Evolutionary conservation across 2,113 vertebrate genomes (phyloP).

Genomic region (Dasyurus viverrinus): DNA sequence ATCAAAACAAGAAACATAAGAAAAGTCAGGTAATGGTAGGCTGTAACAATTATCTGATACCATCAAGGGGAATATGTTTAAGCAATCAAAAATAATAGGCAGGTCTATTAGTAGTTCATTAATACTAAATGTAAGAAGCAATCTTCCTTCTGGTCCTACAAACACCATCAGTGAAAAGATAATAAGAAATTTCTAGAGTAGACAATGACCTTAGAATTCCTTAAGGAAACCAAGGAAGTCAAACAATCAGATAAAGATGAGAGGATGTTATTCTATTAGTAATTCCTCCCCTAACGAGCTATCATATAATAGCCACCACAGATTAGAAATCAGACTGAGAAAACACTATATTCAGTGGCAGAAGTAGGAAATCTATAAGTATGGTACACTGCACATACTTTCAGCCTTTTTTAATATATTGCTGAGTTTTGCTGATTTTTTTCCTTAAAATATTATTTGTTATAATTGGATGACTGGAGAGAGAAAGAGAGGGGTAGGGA

Average conservation of each 20-base stretch:
- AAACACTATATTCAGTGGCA: background rate
- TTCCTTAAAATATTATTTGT: background rate
- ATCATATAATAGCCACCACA: background rate
- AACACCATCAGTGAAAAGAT: conserved; percentile 34
- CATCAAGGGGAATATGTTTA: conserved; percentile 55
- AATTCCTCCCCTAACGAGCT: background rate
- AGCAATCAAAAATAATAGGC: conserved; percentile 30
- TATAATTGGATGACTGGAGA: background rate
- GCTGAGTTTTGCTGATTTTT: background rate
- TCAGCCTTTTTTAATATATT: background rate
- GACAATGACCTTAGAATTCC: conserved; percentile 4
- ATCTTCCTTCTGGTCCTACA: conserved; percentile 22
- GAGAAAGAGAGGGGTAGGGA: background rate
- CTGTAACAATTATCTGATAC: conserved; percentile 68
- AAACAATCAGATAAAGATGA: conserved; percentile 20
- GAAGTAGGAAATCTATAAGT: background rate
- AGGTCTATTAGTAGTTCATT: conserved; percentile 51
- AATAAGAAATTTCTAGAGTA: conserved; percentile 29
- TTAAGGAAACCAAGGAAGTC: background rate
- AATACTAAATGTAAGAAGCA: background rate
- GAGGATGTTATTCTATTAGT: background rate
- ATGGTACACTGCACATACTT: background rate
- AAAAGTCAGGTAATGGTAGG: conserved; percentile 43
- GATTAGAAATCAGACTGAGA: background rate
- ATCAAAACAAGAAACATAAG: conserved; percentile 63